Percentiles rank a stretch among this genome's conserved stretches.
Conservation (phyloP, 2,113 vertebrate species). For the Gymnobelideus leadbeateri region DNA sequence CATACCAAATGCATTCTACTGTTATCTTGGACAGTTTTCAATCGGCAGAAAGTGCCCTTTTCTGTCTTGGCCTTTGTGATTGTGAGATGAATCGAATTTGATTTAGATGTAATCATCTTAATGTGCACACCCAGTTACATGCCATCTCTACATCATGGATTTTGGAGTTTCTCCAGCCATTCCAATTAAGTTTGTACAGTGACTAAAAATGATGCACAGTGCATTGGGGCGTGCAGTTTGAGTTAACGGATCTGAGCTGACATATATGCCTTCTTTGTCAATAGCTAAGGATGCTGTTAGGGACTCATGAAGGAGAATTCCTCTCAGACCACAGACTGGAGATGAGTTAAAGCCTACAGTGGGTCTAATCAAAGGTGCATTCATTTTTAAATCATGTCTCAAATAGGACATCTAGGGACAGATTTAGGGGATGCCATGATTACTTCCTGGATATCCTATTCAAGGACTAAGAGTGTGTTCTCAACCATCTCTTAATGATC, state of each 20-base stretch:
- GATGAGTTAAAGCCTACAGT: background rate
- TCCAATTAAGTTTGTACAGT: constrained; percentile 25
- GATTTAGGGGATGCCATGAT: background rate
- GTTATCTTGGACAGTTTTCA: background rate
- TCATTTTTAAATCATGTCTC: background rate
- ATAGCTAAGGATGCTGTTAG: background rate
- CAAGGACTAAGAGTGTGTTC: background rate
- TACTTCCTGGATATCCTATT: background rate
- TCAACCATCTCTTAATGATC: background rate
- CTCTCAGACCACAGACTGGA: background rate
- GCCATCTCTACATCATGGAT: background rate
- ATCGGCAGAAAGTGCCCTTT: constrained; percentile 18
- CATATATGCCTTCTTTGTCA: background rate
- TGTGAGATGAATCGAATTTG: constrained; percentile 57
- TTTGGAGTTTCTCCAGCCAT: constrained; percentile 25
- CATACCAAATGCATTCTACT: rapidly evolving
- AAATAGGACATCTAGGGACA: background rate
- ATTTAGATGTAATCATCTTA: constrained; percentile 63
- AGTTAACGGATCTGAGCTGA: background rate
- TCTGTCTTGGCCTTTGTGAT: constrained; percentile 38
- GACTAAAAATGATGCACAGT: constrained; percentile 19
- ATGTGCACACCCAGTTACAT: constrained; percentile 51
- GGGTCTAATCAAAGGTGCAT: background rate
- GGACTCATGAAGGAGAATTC: background rate
- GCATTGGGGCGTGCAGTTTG: background rate